phyloP scores from a whole-genome alignment of 1,140 invertebrate genomes.

The Cataglyphis hispanica region DNA sequence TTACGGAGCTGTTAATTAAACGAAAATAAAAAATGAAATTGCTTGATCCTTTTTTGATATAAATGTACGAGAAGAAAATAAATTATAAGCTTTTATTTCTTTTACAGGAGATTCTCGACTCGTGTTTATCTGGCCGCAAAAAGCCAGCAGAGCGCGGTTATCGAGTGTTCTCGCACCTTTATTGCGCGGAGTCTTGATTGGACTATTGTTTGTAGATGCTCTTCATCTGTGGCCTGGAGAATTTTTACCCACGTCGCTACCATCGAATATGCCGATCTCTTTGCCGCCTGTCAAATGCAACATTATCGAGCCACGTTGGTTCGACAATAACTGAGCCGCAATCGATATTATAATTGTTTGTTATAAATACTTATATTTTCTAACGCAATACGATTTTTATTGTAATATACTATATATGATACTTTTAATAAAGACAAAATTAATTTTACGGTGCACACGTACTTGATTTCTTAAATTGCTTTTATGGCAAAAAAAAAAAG shows the following conservation, averaged over 20 bases:
- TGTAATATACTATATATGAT: background rate
- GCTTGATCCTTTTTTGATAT: no score
- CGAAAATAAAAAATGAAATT: no score
- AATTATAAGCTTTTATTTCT: background rate
- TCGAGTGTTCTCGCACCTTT: slow-evolving; percentile 74
- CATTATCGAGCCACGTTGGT: slow-evolving; percentile 83
- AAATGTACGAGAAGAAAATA: no score
- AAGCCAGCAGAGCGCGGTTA: slow-evolving; percentile 71
- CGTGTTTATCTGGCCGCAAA: slow-evolving; percentile 83
- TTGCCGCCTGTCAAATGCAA: slow-evolving; percentile 80
- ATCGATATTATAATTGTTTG: background rate
- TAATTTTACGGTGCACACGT: background rate
- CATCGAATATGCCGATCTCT: slow-evolving; percentile 71
- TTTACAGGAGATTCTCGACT: slow-evolving; percentile 79
- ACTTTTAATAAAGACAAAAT: background rate
- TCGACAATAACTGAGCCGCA: slow-evolving; percentile 68
- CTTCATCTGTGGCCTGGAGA: slow-evolving; percentile 83
- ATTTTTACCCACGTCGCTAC: slow-evolving; percentile 80
- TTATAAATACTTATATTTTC: background rate
- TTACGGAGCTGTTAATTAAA: no score
- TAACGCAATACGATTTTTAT: background rate
- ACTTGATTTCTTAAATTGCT: background rate
- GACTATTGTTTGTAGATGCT: slow-evolving; percentile 76
- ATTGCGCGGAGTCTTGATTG: slow-evolving; percentile 74
- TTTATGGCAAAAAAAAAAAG: background rate